Conservation (phyloP, 2,113 vertebrate species). For the Caloenas nicobarica region DNA sequence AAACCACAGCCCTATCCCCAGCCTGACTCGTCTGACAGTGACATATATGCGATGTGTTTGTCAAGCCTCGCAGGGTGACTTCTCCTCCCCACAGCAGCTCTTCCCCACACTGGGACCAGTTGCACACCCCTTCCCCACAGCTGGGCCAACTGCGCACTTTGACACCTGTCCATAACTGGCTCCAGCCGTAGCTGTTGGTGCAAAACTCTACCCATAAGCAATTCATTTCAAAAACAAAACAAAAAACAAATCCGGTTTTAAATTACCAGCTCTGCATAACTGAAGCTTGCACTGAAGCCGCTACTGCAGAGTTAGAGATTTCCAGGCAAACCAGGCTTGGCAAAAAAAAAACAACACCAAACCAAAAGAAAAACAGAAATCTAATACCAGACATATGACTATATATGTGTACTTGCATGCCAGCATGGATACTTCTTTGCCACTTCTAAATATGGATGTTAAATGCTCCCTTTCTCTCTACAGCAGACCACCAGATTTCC, state of each 20-base stretch:
- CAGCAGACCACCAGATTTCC: neutral
- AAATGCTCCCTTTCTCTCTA: neutral
- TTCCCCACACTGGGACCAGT: neutral
- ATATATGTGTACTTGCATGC: neutral
- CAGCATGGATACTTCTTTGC: neutral
- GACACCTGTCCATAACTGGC: neutral
- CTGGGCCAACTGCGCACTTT: neutral
- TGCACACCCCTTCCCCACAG: neutral
- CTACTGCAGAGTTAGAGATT: neutral
- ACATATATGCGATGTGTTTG: neutral
- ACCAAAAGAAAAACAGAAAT: neutral
- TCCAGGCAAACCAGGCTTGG: neutral
- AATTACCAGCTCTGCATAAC: neutral
- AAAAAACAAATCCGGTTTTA: neutral
- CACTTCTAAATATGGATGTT: neutral
- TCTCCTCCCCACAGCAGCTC: rapidly evolving
- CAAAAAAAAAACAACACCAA: neutral
- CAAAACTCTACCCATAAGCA: neutral
- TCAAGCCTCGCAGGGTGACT: neutral
- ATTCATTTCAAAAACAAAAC: neutral
- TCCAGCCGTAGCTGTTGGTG: neutral
- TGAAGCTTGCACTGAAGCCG: neutral
- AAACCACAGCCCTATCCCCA: constrained; percentile 16
- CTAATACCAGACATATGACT: neutral
- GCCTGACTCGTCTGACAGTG: constrained; percentile 48